Conservation (phyloP, 2,888 invertebrate genomes). For the Cyclophora albipunctata region DNA sequence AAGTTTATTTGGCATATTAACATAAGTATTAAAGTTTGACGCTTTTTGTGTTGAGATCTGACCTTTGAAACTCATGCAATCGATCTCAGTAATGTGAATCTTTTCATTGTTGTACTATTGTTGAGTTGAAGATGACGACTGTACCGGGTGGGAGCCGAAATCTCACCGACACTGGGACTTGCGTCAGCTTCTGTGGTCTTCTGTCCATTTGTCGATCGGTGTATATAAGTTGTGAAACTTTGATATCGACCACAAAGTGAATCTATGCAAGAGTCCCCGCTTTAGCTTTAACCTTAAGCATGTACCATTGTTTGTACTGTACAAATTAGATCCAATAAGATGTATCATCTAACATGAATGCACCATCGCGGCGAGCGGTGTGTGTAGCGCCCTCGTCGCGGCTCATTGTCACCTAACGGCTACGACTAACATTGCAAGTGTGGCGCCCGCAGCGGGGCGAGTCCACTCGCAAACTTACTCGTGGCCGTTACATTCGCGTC, state of each 20-base stretch:
- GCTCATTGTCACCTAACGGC: slow-evolving; percentile 52
- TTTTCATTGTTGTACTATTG: slow-evolving; percentile 25
- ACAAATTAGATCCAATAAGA: slow-evolving; percentile 39
- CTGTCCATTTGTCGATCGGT: slow-evolving; percentile 14
- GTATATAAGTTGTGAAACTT: slow-evolving; percentile 25
- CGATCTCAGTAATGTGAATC: slow-evolving; percentile 44
- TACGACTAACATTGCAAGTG: slow-evolving; percentile 62
- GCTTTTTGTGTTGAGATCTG: slow-evolving; percentile 67
- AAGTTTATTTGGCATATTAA: slow-evolving; percentile 67
- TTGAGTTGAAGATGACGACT: slow-evolving; percentile 6
- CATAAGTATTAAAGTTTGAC: slow-evolving; percentile 48
- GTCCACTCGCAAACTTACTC: slow-evolving; percentile 44
- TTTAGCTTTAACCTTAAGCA: slow-evolving; percentile 60
- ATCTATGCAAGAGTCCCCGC: slow-evolving; percentile 40
- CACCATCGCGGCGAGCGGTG: slow-evolving; percentile 43
- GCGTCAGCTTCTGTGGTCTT: slow-evolving; percentile 34
- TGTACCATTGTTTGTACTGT: slow-evolving; percentile 59
- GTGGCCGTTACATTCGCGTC: slow-evolving; percentile 37
- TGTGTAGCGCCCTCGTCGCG: slow-evolving; percentile 24
- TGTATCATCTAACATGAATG: slow-evolving; percentile 51
- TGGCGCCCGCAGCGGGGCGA: slow-evolving; percentile 41
- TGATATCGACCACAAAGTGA: slow-evolving; percentile 22
- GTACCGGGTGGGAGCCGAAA: slow-evolving; percentile 31
- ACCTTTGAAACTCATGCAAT: slow-evolving; percentile 46
- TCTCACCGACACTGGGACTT: slow-evolving; percentile 46